phyloP scores from a whole-genome alignment of 2,797 vertebrate species.

The Limosa lapponica region DNA sequence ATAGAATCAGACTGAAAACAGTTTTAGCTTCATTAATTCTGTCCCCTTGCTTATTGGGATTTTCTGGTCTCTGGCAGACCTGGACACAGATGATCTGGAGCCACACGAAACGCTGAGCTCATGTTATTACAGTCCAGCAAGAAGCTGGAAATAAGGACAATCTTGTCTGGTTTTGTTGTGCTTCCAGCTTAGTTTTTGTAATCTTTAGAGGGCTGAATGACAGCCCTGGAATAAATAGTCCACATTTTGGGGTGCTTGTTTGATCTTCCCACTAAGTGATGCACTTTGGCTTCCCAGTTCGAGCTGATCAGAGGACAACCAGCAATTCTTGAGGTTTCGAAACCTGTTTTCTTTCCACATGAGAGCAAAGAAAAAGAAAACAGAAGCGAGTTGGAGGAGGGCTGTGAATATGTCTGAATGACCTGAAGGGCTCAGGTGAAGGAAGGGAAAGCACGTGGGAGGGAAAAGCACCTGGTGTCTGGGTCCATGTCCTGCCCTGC shows the following conservation, averaged over 20 bases:
- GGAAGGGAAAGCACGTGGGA: background rate
- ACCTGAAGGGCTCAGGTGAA: background rate
- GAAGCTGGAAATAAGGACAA: background rate
- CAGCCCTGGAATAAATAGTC: background rate
- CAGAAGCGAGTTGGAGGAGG: background rate
- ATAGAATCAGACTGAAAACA: background rate
- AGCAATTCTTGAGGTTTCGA: background rate
- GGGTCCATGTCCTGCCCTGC: background rate
- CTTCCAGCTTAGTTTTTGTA: background rate
- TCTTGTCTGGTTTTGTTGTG: background rate
- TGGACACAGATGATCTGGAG: background rate
- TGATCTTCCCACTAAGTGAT: background rate
- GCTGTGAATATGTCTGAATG: background rate
- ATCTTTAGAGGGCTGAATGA: background rate
- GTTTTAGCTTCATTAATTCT: background rate
- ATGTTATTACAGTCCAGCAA: background rate
- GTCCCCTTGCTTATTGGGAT: background rate
- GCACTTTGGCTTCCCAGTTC: background rate
- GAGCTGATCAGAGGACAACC: background rate
- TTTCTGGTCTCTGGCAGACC: background rate
- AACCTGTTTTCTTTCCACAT: background rate
- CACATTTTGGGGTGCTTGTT: background rate
- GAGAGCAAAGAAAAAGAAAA: background rate
- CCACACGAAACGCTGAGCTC: background rate
- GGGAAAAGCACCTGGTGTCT: background rate